phyloP scores from a whole-genome alignment of 2,888 invertebrate species.

The Tenthredo distinguenda region DNA sequence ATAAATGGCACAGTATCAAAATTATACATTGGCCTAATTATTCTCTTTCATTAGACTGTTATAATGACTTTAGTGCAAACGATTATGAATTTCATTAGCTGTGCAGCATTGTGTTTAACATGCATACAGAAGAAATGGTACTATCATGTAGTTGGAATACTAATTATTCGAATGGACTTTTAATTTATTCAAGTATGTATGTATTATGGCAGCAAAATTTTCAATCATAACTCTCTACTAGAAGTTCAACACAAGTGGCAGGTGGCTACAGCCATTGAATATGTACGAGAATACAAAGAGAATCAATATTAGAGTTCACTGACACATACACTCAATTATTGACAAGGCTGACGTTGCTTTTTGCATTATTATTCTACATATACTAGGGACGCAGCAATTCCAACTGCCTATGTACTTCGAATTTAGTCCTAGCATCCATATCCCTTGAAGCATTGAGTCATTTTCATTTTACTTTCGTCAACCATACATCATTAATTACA shows the following conservation, averaged over 20 bases:
- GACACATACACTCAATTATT: conserved; percentile 63
- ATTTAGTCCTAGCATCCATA: neutral
- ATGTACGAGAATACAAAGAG: conserved; percentile 47
- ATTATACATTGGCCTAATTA: conserved; percentile 3
- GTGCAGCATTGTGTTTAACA: neutral
- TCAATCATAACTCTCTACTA: neutral
- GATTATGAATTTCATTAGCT: neutral
- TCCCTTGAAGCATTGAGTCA: neutral
- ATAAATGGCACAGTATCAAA: conserved; percentile 15
- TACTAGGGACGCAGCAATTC: neutral
- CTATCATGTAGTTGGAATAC: neutral
- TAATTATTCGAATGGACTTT: neutral
- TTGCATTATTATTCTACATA: conserved; percentile 22
- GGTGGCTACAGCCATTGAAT: neutral
- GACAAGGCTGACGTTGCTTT: conserved; percentile 52
- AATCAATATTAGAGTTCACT: conserved; percentile 63
- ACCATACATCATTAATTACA: neutral
- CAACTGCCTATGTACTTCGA: neutral
- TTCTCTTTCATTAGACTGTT: neutral
- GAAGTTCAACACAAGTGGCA: conserved; percentile 29
- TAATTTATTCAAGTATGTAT: neutral
- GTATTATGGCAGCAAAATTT: neutral
- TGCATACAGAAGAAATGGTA: neutral
- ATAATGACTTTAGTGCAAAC: neutral
- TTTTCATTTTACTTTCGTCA: neutral